Conservation (phyloP, 2,888 invertebrate genomes). For the Sipha maydis region DNA sequence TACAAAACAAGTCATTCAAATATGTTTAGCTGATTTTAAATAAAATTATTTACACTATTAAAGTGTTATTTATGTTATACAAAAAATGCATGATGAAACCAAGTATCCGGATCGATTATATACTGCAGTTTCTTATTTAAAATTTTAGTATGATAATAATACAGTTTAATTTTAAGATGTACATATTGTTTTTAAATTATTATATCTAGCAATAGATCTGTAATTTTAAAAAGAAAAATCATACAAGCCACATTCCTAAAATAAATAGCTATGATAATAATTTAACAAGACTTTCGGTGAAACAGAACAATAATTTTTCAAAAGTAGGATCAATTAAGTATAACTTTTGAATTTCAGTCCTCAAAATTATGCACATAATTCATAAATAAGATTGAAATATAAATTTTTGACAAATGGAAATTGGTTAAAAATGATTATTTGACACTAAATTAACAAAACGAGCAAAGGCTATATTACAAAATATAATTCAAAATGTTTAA, state of each 20-base stretch:
- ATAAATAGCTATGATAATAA: conserved; percentile 12
- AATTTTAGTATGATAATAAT: neutral
- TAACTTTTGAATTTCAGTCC: conserved; percentile 16
- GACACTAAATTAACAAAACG: conserved; percentile 31
- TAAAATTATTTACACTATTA: neutral
- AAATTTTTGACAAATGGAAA: conserved; percentile 20
- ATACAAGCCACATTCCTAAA: neutral
- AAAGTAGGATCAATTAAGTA: neutral
- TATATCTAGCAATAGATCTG: neutral
- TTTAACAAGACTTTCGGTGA: neutral
- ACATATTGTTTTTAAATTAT: neutral
- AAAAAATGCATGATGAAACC: neutral
- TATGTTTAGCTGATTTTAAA: neutral
- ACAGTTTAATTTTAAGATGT: neutral
- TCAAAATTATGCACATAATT: conserved; percentile 14
- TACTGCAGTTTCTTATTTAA: neutral
- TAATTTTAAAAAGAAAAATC: neutral
- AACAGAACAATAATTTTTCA: neutral
- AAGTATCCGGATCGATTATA: neutral
- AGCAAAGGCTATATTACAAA: conserved; percentile 50
- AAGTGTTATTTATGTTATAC: neutral
- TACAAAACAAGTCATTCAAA: neutral
- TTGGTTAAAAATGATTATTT: conserved; percentile 37
- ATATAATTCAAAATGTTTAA: conserved; percentile 51
- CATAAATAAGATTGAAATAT: conserved; percentile 20